Evolutionary conservation across 2,113 vertebrate genomes (phyloP), one percentile per base, ranked within the genome.

Genomic region (Embiotoca jacksoni): DNA sequence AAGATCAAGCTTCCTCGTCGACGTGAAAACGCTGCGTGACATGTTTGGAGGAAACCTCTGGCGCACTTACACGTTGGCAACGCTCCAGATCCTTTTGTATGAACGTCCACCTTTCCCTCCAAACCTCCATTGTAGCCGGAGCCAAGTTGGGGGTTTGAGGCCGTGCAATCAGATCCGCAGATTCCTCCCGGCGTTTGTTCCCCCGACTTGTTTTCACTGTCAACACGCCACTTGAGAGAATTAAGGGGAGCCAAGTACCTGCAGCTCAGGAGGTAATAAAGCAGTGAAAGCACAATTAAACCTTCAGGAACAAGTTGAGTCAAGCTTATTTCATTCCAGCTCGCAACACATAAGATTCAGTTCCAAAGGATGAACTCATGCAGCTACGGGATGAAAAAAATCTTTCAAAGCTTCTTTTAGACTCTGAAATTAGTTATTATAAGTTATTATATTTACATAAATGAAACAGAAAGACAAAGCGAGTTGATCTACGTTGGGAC

Each of bases 211-310:
- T 93, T 93, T 93, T 90, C 84, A 88, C 92, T 94, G 93, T 94
- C 94, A 94, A 93, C 92, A 93, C 78, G 81, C 69, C 91, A 94
- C 93, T 94, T 91, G 86, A 93, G 90, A 86, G 85, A 92, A 88
- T 89, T 88, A 90, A 90, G 88, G 76, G 75, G 77, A 83, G 86
- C 87, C 87, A 92, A 93, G 92, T 91, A 90, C 89, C 84, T 84
- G 86, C 49, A 89, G 90, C 90, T 91, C 81, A 79, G 86, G 85
- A 84, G 88, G 83, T 83, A 89, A 91, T 91, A 91, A 91, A 92
- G 73, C 80, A 89, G 91, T 75, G 80, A 77, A 80, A 90, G 89
- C 70, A 76, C 87, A 92, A 87, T 90, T 88, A 90, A 93, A 90
- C 50, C 85, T 90, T 78, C 77, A 61, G 50, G 52, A 80, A 87